Percentiles rank a stretch among this genome's conserved stretches.
These are phyloP conservation scores for Rana temporaria DNA, from an alignment of 2,113 vertebrate species.

Conservation along the genomic window DNA sequence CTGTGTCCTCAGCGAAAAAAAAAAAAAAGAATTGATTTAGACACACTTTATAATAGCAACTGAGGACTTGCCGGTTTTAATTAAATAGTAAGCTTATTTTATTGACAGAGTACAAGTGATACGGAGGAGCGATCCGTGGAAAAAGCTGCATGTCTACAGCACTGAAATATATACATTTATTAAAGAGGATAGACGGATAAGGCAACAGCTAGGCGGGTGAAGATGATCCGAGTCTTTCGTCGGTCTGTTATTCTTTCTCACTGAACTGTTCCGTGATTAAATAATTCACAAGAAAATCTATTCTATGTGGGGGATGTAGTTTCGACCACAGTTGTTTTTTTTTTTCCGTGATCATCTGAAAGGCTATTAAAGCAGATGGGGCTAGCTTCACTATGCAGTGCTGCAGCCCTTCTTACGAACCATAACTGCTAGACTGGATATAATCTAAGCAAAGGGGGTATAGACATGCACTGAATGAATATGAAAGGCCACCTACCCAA, in stretches of 20 bases:
- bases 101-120: slow-evolving; percentile 5
- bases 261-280: slow-evolving; percentile 63
- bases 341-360: slow-evolving; percentile 69
- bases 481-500: slow-evolving; percentile 10
- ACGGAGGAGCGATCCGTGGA: neutral
- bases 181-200: neutral
- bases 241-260: slow-evolving; percentile 30
- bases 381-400: slow-evolving; percentile 4
- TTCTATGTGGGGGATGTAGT: slow-evolving; percentile 63
- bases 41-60: slow-evolving; percentile 57
- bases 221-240: neutral
- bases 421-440: slow-evolving; percentile 32
- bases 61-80: slow-evolving; percentile 25
- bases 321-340: slow-evolving; percentile 52
- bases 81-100: slow-evolving; percentile 61
- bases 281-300: slow-evolving; percentile 64
- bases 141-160: neutral
- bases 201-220: slow-evolving; percentile 2
- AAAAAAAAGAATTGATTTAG: slow-evolving; percentile 57
- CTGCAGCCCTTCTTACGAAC: neutral
- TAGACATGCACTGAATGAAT: neutral
- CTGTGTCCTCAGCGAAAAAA: slow-evolving; percentile 48
- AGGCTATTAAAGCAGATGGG: slow-evolving; percentile 19
- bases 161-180: neutral
- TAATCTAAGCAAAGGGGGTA: slow-evolving; percentile 24